Evolutionary conservation across 1,140 invertebrate genomes (phyloP), one percentile per base, ranked within the genome.

Genomic region (Sitobion miscanthi): DNA sequence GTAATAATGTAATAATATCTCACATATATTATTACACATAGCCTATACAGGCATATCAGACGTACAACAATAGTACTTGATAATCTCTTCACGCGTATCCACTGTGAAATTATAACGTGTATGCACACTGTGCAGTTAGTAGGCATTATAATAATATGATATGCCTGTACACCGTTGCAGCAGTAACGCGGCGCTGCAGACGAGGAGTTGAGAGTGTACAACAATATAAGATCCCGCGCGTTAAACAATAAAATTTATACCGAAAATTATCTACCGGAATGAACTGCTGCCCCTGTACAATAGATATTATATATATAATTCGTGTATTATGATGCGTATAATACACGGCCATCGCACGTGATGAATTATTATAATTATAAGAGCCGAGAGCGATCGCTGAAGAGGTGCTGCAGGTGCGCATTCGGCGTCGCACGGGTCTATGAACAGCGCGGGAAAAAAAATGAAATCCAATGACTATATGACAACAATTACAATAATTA

Each of bases 231-330:
- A 62, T 4, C 3, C 20, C 52, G 4, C 30, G 3, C 62, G 62
- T 77, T 77, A 77, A 77, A 77, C 62, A 77, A 35, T 77, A 77
- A n/a, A n/a, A 77, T 77, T 38, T n/a, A 77, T 77, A 77, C 62
- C n/a, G 62, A 77, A 77, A 77, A 77, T 35, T n/a, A 77, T 77
- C 62, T 17, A 77, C 62, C 30, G 62, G 30, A 77, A 77, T n/a
- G 30, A 77, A 17, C 30, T n/a, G 62, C 62, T 20, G 62, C 30
- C n/a, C 62, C 11, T n/a, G n/a, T n/a, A 77, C 52, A 23, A 54
- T 54, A 54, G 20, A 54, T 21, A 54, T 21, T 17, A 17, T 49
- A 54, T 14, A 17, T 49, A 54, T 54, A 21, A 69, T 62, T 25
- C 8, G 25, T 62, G 30, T 69, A 69, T 25, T n/a, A n/a, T 17